phyloP scores from a whole-genome alignment of 2,797 vertebrate genomes.

The Clamator glandarius region DNA sequence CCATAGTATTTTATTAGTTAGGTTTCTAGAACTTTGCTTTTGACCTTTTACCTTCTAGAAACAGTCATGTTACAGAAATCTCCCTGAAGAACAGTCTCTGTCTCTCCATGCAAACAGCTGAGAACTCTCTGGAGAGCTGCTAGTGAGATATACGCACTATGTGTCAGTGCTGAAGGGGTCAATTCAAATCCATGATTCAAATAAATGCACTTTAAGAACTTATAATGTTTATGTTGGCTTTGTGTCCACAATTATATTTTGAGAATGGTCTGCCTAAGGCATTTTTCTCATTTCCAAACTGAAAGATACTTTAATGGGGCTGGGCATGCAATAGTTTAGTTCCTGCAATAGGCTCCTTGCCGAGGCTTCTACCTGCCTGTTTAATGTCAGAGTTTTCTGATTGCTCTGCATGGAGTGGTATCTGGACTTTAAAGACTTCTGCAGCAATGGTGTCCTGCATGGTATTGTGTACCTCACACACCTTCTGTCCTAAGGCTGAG shows the following conservation, averaged over 20 bases:
- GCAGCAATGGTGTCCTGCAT: not conserved
- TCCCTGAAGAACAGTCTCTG: slow-evolving; percentile 10
- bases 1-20: not conserved
- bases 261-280: slow-evolving; percentile 60
- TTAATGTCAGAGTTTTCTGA: slow-evolving; percentile 47
- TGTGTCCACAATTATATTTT: slow-evolving; percentile 56
- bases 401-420: not conserved
- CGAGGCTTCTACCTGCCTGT: slow-evolving; percentile 72
- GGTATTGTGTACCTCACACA: not conserved
- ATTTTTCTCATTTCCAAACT: slow-evolving; percentile 73
- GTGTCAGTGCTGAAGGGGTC: slow-evolving; percentile 52
- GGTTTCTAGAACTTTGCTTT: not conserved
- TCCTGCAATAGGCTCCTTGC: slow-evolving; percentile 58
- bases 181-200: slow-evolving; percentile 33
- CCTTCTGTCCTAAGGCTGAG: slow-evolving; percentile 54
- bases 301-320: slow-evolving; percentile 63
- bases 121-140: slow-evolving; percentile 38
- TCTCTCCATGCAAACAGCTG: slow-evolving; percentile 27
- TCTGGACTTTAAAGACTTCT: slow-evolving; percentile 27
- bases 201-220: slow-evolving; percentile 58
- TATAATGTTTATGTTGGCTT: slow-evolving; percentile 69
- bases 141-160: slow-evolving; percentile 38
- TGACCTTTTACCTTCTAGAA: slow-evolving; percentile 35
- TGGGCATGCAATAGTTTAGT: slow-evolving; percentile 51
- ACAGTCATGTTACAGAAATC: slow-evolving; percentile 40